These are phyloP conservation scores for Glomeris maerens DNA, from an alignment of 1,140 invertebrate species.

Conservation along the genomic window DNA sequence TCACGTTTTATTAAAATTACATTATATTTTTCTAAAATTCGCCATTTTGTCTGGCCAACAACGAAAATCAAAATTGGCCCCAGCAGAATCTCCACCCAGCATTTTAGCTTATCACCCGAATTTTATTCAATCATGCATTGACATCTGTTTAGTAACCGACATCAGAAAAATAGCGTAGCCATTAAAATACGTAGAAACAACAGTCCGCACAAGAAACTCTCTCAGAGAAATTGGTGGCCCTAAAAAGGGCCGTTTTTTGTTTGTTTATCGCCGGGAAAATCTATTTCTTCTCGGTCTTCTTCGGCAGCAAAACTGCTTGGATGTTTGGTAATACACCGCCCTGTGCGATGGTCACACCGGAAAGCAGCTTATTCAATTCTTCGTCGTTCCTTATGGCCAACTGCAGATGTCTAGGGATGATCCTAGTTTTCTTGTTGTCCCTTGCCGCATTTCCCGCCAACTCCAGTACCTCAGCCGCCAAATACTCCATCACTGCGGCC, in stretches of 20 bases:
- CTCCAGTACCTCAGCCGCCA: slow-evolving; percentile 37
- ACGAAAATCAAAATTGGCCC: too few relatives aligned
- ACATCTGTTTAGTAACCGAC: too few relatives aligned
- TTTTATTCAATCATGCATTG: too few relatives aligned
- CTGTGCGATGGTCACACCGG: slow-evolving; percentile 63
- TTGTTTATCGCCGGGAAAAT: neutral
- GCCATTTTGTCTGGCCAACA: too few relatives aligned
- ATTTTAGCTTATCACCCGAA: too few relatives aligned
- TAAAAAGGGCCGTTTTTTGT: slow-evolving; percentile 7
- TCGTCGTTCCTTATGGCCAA: slow-evolving; percentile 37
- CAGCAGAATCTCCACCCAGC: too few relatives aligned
- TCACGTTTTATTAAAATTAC: too few relatives aligned
- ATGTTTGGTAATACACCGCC: slow-evolving; percentile 70
- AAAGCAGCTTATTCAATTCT: slow-evolving; percentile 32
- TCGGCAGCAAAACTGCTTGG: slow-evolving; percentile 50
- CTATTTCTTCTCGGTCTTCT: slow-evolving; percentile 39
- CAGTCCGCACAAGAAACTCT: too few relatives aligned
- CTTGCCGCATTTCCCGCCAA: slow-evolving; percentile 61
- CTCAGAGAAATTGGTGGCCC: slow-evolving; percentile 3
- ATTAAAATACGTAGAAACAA: too few relatives aligned
- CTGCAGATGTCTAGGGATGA: slow-evolving; percentile 39
- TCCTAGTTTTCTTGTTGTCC: slow-evolving; percentile 40
- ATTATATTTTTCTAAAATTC: too few relatives aligned
- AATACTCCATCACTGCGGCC: slow-evolving; percentile 33
- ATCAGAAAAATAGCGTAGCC: too few relatives aligned